Base-by-base conservation (phyloP, 2,888 invertebrate genomes). In the Alviniconcha strummeri region DNA sequence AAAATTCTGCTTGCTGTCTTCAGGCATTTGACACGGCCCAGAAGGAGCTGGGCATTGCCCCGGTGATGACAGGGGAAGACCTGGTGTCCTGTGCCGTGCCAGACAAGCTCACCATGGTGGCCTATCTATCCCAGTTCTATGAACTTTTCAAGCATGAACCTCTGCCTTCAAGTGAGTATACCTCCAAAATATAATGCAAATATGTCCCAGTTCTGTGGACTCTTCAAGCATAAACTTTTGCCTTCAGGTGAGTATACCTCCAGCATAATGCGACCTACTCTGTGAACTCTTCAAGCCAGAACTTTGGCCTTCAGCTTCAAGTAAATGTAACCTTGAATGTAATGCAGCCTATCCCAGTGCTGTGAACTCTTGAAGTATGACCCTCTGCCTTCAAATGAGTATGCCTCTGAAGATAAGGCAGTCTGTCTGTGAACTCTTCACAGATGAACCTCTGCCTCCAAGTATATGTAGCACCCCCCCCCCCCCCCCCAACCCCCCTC, bases 101-200 rank as follows among this genome's bases (percentile, higher is more conserved):
- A 0, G 97, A 97, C 92, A 96, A 96, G 87, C 94, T 96, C 78
- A 95, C 96, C 72, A 95, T 97, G 94, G 96, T 97, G 36, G 96
- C 96, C 82, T 98, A 98, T 93, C 95, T 98, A 86, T 96, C 97
- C 80, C 97, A 97, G 93, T 96, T 98, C 86, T 98, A 98, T 94
- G 96, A 97, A 93, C 96, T 96, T 83, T 98, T 98, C 95, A 96
- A 97, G 90, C 97, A 98, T 77, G 98, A 98, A 94, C 97, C 98
- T 90, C 98, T 98, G 8, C 89, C 91, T 8, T 90, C 90, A 86
- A 88, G 92, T 60, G 60, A 60, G 60, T 60, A 60, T 60, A 60
- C 9, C 60, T 13, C 60, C 13, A 3, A 60, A 8, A 11, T 60
- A 60, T 60, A 60, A 11, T 4, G 8, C 13, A 60, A 60, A 98